phyloP scores from a whole-genome alignment of 1,140 invertebrate genomes.

The Panulirus ornatus region DNA sequence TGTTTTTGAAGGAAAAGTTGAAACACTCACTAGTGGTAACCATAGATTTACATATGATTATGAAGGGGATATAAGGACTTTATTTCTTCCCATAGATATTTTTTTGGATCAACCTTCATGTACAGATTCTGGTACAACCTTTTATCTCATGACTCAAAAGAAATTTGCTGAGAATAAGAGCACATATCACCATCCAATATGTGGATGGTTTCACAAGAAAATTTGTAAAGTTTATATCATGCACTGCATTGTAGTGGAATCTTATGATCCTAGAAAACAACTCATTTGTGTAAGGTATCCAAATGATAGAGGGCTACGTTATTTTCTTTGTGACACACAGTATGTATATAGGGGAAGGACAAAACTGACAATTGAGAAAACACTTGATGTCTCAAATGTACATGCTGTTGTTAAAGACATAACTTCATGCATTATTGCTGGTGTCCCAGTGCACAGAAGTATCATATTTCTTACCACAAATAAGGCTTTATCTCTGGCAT shows the following conservation, averaged over 20 bases:
- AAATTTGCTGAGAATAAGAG: neutral
- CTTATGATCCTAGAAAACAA: neutral
- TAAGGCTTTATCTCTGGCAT: neutral
- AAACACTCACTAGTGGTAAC: neutral
- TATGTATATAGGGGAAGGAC: neutral
- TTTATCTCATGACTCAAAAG: neutral
- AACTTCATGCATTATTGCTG: neutral
- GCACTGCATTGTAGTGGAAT: neutral
- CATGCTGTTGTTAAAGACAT: conserved; percentile 28
- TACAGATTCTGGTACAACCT: neutral
- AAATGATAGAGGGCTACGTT: neutral
- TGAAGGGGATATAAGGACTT: neutral
- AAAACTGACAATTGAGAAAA: neutral
- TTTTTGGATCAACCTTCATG: neutral
- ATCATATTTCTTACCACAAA: neutral
- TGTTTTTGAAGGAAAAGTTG: conserved; percentile 3
- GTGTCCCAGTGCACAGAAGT: neutral
- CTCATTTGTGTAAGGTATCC: neutral
- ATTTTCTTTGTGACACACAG: neutral
- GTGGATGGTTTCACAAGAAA: neutral
- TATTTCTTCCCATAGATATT: neutral
- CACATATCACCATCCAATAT: neutral
- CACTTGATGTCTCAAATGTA: neutral
- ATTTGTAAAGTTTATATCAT: neutral
- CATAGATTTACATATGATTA: neutral